phyloP scores from a whole-genome alignment of 1,140 invertebrate species.

The Magallana ariakensis region DNA sequence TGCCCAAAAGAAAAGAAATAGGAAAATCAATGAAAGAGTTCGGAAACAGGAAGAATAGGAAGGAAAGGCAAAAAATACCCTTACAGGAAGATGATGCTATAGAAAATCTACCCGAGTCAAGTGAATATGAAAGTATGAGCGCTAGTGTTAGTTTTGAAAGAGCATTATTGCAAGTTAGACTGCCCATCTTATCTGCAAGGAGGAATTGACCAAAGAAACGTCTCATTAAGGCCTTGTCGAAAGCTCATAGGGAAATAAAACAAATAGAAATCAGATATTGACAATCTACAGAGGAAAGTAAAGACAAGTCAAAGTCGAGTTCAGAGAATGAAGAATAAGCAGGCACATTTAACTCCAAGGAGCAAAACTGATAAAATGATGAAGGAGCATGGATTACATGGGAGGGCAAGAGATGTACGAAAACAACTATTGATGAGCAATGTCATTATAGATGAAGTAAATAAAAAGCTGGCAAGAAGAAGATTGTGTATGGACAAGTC shows the following conservation, averaged over 20 bases:
- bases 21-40: too few relatives aligned
- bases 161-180: too few relatives aligned
- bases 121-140: too few relatives aligned
- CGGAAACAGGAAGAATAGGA: too few relatives aligned
- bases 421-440: slow-evolving; percentile 38
- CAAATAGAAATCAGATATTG: slow-evolving; percentile 27
- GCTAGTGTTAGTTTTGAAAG: too few relatives aligned
- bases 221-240: slow-evolving; percentile 34
- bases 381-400: not conserved
- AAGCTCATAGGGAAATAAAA: slow-evolving; percentile 25
- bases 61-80: too few relatives aligned
- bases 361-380: slow-evolving; percentile 30
- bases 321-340: not conserved
- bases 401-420: not conserved
- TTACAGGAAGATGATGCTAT: too few relatives aligned
- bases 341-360: not conserved
- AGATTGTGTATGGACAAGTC: slow-evolving; percentile 30
- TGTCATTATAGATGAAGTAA: slow-evolving; percentile 36
- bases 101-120: too few relatives aligned
- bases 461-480: not conserved
- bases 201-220: slow-evolving; percentile 46
- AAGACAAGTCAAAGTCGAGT: slow-evolving; percentile 42
- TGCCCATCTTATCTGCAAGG: not conserved
- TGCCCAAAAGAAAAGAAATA: too few relatives aligned
- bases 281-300: slow-evolving; percentile 11